Evolutionary conservation across 2,113 vertebrate genomes (phyloP), one percentile per base, ranked within the genome.

Genomic region (Elachura formosa): DNA sequence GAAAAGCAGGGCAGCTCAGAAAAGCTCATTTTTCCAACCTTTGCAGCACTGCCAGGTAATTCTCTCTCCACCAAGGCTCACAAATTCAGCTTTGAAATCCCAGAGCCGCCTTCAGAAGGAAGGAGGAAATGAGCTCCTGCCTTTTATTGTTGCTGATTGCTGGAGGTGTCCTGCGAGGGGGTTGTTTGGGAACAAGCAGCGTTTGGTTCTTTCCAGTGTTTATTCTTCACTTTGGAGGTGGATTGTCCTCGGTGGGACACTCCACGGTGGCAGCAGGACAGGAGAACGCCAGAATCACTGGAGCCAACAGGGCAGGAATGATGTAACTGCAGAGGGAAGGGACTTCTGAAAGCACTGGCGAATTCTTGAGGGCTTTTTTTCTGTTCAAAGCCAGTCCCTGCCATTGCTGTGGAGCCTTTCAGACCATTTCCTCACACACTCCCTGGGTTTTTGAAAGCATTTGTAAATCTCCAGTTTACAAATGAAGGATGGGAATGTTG

Each of bases 51-150:
- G n/a, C 69, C 66, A 23, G 84, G 87, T 58, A 38, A 64, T 69
- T 90, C 84, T 43, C 46, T 25, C 69, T 46, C 92, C 48, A 59
- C 48, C 77, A 19, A 14, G 34, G 13, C 45, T 66, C 29, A 4
- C 33, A 7, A 52, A 45, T 14, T 51, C 75, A 16, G 49, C 63
- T 84, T 14, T 67, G 63, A 38, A 59, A 84, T 33, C 93, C 82
- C 87, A 38, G 36, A 94, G 84, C 19, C 1, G 5, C 46, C 68
- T 77, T 38, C 63, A 71, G 80, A 71, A 34, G 61, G 48, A n/a
- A 75, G 72, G 34, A 94, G 93, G 94, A 95, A 93, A 93, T 38
- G 86, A 78, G 92, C 52, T 81, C 64, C 76, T 89, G 85, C 85
- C 61, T 61, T 90, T 93, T 48, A 29, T 52, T 34, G 55, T 8